phyloP scores from a whole-genome alignment of 2,888 invertebrate species.

The Parnassius orleans region DNA sequence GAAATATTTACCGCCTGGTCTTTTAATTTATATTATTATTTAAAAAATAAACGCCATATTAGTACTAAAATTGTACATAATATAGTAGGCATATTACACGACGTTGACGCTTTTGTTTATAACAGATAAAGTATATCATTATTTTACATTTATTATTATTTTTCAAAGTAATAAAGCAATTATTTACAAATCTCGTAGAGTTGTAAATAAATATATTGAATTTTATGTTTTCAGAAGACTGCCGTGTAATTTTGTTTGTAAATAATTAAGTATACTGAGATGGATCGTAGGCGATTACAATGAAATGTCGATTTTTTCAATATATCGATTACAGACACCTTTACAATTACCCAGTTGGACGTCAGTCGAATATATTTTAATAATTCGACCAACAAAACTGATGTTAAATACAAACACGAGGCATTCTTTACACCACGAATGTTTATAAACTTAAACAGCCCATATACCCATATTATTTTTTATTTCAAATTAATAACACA shows the following conservation, averaged over 20 bases:
- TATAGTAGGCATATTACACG: constrained; percentile 63
- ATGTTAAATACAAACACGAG: constrained; percentile 59
- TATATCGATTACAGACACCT: constrained; percentile 6
- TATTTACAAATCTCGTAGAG: constrained; percentile 69
- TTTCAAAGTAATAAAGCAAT: constrained; percentile 50
- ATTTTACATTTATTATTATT: constrained; percentile 45
- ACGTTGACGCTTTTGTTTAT: constrained; percentile 60
- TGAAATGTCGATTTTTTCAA: constrained; percentile 8
- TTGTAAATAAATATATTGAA: constrained; percentile 58
- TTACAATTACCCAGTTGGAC: constrained; percentile 37
- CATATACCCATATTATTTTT: constrained; percentile 57
- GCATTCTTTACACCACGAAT: constrained; percentile 68
- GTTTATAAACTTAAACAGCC: constrained; percentile 52
- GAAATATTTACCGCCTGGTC: constrained; percentile 43
- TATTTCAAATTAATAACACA: constrained; percentile 48
- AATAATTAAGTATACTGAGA: constrained; percentile 54
- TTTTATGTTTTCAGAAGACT: constrained; percentile 73
- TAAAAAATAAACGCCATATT: constrained; percentile 71
- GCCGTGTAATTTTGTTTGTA: constrained; percentile 64
- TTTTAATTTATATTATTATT: constrained; percentile 49
- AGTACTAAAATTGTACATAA: constrained; percentile 74
- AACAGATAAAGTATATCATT: constrained; percentile 51
- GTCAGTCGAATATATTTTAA: constrained; percentile 39
- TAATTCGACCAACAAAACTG: constrained; percentile 48
- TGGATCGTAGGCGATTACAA: neutral